Base-by-base conservation (phyloP, 2,113 vertebrate genomes). In the Pelobates fuscus region DNA sequence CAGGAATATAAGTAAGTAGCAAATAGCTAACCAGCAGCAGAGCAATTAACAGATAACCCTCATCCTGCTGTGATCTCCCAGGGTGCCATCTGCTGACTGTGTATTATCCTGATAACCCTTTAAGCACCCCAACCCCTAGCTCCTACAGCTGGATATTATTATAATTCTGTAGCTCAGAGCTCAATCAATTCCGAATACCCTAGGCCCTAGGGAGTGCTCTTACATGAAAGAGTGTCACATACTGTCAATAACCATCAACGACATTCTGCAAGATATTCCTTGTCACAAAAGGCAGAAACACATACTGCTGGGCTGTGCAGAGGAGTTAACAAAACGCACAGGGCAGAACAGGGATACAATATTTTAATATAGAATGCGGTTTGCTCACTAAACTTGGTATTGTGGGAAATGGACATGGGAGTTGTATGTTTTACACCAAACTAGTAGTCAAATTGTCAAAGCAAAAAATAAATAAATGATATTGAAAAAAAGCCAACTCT, bases 21-120 rank as follows among this genome's bases (percentile, higher is more conserved):
- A 30, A 43, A 70, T 32, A 1, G 21, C 6, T 55, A n/a, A n/a
- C 54, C 67, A 32, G 26, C 52, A 43, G 20, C 21, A 10, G 29
- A 59, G 46, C 32, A 64, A 64, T 72, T 72, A 72, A 25, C 44
- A 32, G 58, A 61, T 55, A 63, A 62, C 59, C 44, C 30, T 4
- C 2, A 17, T 65, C 37, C 20, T 24, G 62, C 15, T 23, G 60
- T 65, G 62, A 24, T 60, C 70, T 26, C 70, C 43, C 21, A 17
- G 68, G 11, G 25, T n/a, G 14, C 43, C 37, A 29, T 25, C 59
- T 63, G 27, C 25, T 55, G 10, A 23, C 49, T 29, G 26, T 6
- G 32, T 26, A 60, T 60, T 59, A 60, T 41, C 20, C 26, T 63
- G 46, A 37, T 63, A 63, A 46, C 20, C 11, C 62, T 24, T 18